These are phyloP conservation scores for Eretmochelys imbricata DNA, from an alignment of 2,113 vertebrate genomes.

Conservation along the genomic window DNA sequence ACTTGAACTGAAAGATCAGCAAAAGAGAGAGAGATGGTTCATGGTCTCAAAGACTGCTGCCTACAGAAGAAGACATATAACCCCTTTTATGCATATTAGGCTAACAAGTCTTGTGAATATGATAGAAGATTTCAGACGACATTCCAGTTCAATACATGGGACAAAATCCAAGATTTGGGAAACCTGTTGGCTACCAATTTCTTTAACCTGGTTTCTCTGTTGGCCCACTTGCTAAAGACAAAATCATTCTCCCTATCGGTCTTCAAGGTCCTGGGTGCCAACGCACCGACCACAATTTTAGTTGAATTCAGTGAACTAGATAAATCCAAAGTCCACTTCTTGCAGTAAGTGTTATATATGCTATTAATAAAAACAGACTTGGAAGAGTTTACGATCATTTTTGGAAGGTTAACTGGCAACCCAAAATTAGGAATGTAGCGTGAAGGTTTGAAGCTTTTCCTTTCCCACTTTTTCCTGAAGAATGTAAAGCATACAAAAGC, in stretches of 20 bases:
- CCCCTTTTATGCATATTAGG: slow-evolving; percentile 91
- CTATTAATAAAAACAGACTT: slow-evolving; percentile 85
- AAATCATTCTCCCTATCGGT: too few relatives aligned
- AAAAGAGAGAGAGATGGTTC: slow-evolving; percentile 95
- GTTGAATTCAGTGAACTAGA: slow-evolving; percentile 96
- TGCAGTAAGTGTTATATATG: slow-evolving; percentile 86
- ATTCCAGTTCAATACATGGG: too few relatives aligned
- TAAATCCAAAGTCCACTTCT: slow-evolving; percentile 89
- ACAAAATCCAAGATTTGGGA: too few relatives aligned
- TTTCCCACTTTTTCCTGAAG: slow-evolving; percentile 93
- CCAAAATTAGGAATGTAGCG: slow-evolving; percentile 88
- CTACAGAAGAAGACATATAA: slow-evolving; percentile 95
- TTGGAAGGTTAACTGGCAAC: slow-evolving; percentile 92
- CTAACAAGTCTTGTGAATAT: slow-evolving; percentile 88
- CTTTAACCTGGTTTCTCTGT: too few relatives aligned
- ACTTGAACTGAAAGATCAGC: slow-evolving; percentile 93
- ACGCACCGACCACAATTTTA: slow-evolving; percentile 76
- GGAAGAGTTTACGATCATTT: slow-evolving; percentile 88
- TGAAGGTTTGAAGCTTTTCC: slow-evolving; percentile 96
- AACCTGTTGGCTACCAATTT: too few relatives aligned
- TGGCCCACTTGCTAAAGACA: too few relatives aligned
- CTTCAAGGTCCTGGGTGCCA: too few relatives aligned
- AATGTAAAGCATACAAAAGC: slow-evolving; percentile 67
- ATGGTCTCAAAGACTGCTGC: slow-evolving; percentile 92
- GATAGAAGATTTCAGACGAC: slow-evolving; percentile 88